Evolutionary conservation across 92 coral and sea anemone genomes (phyloP), one percentile per base, ranked within the genome.

Genomic region (Palythoa grandis): DNA sequence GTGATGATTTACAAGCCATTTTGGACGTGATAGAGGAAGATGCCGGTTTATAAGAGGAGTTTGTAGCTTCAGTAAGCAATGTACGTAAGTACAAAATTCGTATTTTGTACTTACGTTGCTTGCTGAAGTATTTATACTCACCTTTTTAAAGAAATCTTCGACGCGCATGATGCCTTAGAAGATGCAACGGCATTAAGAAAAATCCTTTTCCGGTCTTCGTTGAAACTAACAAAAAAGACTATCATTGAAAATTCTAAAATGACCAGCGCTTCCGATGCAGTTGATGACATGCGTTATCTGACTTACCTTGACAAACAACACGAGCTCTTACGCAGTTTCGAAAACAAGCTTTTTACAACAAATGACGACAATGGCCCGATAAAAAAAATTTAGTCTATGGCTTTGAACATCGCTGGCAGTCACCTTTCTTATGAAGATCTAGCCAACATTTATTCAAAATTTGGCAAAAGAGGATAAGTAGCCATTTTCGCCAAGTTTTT

Each of bases 131-230:
- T 69, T 4, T 83, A 83, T 65, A 69, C 17, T n/a, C 66, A 68
- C 66, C 71, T 70, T 14, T 83, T 83, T 23, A 61, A 83, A 10
- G 76, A 66, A 17, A 67, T 70, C 50, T 83, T 83, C 29, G 38
- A 50, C 23, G 57, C 78, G 0, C 87, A 71, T 52, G 54, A 83
- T 53, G 47, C 70, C n/a, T 50, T 70, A 11, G 70, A 74, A 8
- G 78, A 83, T 83, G 78, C 71, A 43, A n/a, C n/a, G 65, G 78
- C 87, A 52, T 78, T 70, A 5, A 3, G 37, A n/a, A 70, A 83
- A 83, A 65, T 83, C 50, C 58, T 83, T 2, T 83, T 83, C 25
- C 57, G 70, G 43, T 52, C 78, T 12, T 25, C 56, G 35, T 76
- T 70, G 52, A 20, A 70, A 70, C 65, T 70, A 19, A 69, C 77